Evolutionary conservation across 2,888 invertebrate species (phyloP), one percentile per base, ranked within the genome.

Genomic region (Brenthis daphne): DNA sequence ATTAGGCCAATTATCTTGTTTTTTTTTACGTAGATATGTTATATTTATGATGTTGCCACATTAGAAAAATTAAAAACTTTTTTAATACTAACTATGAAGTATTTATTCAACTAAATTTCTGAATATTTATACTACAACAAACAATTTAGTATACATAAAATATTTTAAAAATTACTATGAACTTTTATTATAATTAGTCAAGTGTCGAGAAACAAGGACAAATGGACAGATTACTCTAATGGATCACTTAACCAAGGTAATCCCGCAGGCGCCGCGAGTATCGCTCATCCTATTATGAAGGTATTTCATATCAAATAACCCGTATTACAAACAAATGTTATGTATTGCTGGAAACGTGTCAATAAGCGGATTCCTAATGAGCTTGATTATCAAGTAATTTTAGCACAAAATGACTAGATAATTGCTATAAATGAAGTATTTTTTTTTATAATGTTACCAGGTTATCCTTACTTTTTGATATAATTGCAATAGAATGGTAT

Each of bases 261-360:
- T 84, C 85, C 78, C 78, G 29, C 72, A 81, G 86, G 86, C 86
- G 86, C 86, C 86, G 72, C 77, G 64, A 74, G 68, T 77, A 77
- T 77, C 80, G 69, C 74, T 77, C 80, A 83, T 83, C 82, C 82
- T 82, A 83, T 84, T 82, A 83, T 60, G 37, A 33, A 55, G 55
- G 29, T 67, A 57, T 47, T 66, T 29, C 24, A 60, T 58, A 71
- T 68, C 68, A 50, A 57, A 65, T 65, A 68, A 60, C 53, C 69
- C 61, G 50, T 57, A 51, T 65, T 61, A 37, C 37, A 20, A 60
- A 53, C 54, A 48, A 29, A 48, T 24, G 47, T 24, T 14, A 8
- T 58, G 48, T 24, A 48, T 48, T 20, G 20, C 13, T 13, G 6
- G n/a, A 13, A 48, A 24, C 14, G n/a, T 16, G 50, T 50, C n/a